Evolutionary conservation across 2,113 vertebrate species (phyloP), one percentile per base, ranked within the genome.

Genomic region (Hemicordylus capensis): DNA sequence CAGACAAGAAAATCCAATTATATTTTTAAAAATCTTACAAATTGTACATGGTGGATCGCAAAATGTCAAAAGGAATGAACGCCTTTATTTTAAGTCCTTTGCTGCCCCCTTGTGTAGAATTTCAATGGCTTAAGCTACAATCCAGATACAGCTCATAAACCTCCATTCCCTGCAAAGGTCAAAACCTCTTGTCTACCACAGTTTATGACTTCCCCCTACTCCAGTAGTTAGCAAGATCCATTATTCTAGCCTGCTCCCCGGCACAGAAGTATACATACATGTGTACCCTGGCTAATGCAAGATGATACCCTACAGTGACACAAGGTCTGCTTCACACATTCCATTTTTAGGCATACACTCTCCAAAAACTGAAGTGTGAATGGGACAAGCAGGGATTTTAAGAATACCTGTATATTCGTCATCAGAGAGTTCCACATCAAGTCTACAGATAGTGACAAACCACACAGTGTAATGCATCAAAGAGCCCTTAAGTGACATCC

Each of bases 101-200:
- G 78, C 91, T 93, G 94, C 94, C 94, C 93, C 51, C 94, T 92
- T 74, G 93, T 93, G 94, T 44, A 78, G 15, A 48, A 63, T 10
- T 63, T 37, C 34, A 42, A 46, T 54, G 42, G 12, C 2, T 81
- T 56, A 66, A 66, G n/a, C 74, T 61, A 34, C 56, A 69, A 19
- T 79, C 51, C 70, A 48, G 54, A 4, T n/a, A 73, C 39, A 44
- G 4, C 26, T 31, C 28, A 42, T n/a, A 58, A 56, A 19, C 4
- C 56, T 46, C 31, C 34, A 28, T 14, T 73, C 44, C 42, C n/a
- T 48, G 7, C 20, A 46, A 24, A n/a, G 42, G 73, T 8, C 17
- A 84, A 54, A 58, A 14, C 19, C 34, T 76, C 24, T 73, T 64
- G 5, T 37, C n/a, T 7, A 34, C 67, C 28, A 34, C 19, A 8